A percentile compares a stretch with the other conserved stretches of the same genome.
phyloP scores from a whole-genome alignment of 2,797 vertebrate genomes.

The Rachycentron canadum region DNA sequence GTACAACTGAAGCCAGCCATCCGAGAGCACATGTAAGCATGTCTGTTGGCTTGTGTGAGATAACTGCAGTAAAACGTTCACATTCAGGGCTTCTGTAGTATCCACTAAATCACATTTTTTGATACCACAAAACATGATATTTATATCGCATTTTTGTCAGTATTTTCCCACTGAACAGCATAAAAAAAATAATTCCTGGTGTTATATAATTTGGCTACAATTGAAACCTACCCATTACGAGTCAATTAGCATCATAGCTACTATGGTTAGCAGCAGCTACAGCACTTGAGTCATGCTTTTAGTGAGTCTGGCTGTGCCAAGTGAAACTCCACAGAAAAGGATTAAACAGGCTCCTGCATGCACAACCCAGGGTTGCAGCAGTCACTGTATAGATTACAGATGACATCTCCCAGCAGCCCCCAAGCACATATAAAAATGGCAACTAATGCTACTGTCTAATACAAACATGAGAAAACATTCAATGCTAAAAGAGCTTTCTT shows the following conservation, averaged over 20 bases:
- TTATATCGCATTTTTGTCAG: not conserved
- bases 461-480: too few species aligned
- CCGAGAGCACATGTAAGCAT: not conserved
- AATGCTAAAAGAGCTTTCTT: too few species aligned
- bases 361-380: too few species aligned
- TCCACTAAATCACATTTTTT: not conserved
- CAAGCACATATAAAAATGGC: too few species aligned
- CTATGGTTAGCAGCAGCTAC: not conserved
- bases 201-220: not conserved
- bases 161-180: not conserved
- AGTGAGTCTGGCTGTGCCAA: too few species aligned
- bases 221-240: not conserved
- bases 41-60: conserved; percentile 6
- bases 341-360: too few species aligned
- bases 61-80: conserved; percentile 21
- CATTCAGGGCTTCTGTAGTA: not conserved
- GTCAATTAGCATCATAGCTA: not conserved
- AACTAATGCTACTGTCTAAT: too few species aligned
- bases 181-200: not conserved
- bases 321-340: too few species aligned
- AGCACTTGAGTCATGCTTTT: too few species aligned
- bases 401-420: too few species aligned
- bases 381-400: too few species aligned
- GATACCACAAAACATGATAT: too few species aligned
- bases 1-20: conserved; percentile 5